phyloP scores from a whole-genome alignment of 2,888 invertebrate genomes.

The Odontomyia ornata region DNA sequence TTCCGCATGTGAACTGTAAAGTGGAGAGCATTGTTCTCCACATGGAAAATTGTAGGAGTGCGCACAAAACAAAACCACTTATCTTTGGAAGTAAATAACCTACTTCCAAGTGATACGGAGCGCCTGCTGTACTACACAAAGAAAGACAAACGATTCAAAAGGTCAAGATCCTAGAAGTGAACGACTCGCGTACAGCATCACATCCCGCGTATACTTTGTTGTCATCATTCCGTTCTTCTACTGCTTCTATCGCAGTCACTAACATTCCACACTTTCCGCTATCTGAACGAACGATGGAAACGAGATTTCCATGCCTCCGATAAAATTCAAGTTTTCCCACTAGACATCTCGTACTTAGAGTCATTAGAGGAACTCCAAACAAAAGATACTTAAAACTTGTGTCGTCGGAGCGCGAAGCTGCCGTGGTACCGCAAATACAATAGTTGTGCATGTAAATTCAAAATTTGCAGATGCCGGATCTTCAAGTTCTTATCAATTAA shows the following conservation, averaged over 20 bases:
- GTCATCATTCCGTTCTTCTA: not conserved
- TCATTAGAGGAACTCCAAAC: too few species aligned
- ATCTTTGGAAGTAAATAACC: not conserved
- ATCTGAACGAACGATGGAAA: not conserved
- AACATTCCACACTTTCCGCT: too few species aligned
- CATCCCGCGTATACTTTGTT: not conserved
- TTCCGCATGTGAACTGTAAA: not conserved
- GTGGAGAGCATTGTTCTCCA: not conserved
- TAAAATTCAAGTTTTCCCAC: not conserved
- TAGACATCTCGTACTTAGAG: too few species aligned
- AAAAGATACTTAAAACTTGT: too few species aligned
- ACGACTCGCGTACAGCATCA: not conserved
- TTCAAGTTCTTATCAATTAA: constrained; percentile 5
- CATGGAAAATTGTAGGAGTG: not conserved
- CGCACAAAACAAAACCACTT: not conserved
- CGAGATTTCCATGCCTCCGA: not conserved
- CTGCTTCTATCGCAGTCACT: too few species aligned
- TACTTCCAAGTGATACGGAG: not conserved
- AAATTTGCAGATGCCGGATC: constrained; percentile 10
- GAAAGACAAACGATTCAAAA: constrained; percentile 3
- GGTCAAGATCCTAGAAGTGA: constrained; percentile 10
- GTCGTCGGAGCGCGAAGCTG: too few species aligned
- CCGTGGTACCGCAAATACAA: not conserved
- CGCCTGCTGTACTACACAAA: not conserved
- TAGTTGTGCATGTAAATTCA: not conserved